These are phyloP conservation scores for Poicephalus gulielmi DNA, from an alignment of 2,113 vertebrate species.

Conservation along the genomic window DNA sequence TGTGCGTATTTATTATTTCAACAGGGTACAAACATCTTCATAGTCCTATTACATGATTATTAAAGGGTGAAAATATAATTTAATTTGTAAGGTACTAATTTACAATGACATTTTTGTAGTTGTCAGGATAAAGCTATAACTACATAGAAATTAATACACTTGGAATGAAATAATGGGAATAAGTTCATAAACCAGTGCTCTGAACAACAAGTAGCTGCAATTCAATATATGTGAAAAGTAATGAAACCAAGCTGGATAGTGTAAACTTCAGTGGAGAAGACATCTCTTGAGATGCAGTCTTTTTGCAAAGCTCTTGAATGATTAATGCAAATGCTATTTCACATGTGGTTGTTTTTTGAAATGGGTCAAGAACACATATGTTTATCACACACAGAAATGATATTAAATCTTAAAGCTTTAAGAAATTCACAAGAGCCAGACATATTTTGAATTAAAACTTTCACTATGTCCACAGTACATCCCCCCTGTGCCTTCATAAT, in stretches of 20 bases:
- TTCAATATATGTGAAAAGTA: neutral
- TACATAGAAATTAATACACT: constrained; percentile 1
- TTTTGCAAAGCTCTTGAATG: constrained; percentile 45
- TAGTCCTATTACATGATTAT: neutral
- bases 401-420: constrained; percentile 28
- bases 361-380: constrained; percentile 64
- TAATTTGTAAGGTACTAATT: neutral
- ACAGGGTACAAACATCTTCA: neutral
- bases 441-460: constrained; percentile 50
- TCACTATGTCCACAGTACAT: constrained; percentile 20
- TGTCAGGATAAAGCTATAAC: neutral
- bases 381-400: constrained; percentile 12
- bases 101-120: neutral
- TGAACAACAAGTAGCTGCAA: neutral
- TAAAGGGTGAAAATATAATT: constrained; percentile 27
- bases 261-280: constrained; percentile 34
- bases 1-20: neutral
- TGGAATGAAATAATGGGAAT: neutral
- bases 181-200: neutral
- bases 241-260: neutral
- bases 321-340: constrained; percentile 61
- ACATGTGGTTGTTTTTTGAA: constrained; percentile 43
- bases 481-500: constrained; percentile 22
- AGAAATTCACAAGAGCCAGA: constrained; percentile 34
- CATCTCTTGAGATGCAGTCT: constrained; percentile 30